Conservation (phyloP, 2,113 vertebrate genomes). For the Pituophis catenifer region DNA sequence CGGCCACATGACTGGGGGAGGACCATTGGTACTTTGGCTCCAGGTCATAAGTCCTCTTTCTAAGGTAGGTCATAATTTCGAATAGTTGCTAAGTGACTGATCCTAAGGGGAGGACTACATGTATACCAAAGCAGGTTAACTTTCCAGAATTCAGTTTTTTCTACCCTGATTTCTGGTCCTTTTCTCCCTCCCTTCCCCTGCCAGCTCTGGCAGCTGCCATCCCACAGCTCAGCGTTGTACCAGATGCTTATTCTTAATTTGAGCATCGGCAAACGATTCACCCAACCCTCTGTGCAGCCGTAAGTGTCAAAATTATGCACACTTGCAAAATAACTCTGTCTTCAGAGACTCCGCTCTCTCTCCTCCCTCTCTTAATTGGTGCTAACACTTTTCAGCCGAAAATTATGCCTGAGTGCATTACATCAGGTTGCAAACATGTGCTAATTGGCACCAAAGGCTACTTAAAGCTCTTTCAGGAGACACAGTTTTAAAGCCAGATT, state of each 20-base stretch:
- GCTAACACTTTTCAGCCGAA: background rate
- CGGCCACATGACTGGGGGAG: background rate
- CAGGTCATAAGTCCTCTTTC: background rate
- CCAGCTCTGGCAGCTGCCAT: no score
- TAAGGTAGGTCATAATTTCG: background rate
- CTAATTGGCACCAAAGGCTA: conserved; percentile 1
- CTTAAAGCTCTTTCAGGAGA: background rate
- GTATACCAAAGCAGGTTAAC: background rate
- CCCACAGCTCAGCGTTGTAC: background rate
- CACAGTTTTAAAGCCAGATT: background rate
- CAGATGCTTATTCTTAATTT: background rate
- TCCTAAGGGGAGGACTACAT: background rate
- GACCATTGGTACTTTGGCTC: background rate
- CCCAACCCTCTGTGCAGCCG: background rate
- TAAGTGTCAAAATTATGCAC: conserved; percentile 12
- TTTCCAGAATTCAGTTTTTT: background rate
- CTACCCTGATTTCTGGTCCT: background rate
- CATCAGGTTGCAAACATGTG: background rate
- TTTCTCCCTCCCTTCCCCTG: background rate
- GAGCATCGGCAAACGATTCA: background rate
- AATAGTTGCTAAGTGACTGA: background rate
- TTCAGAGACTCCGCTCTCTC: background rate
- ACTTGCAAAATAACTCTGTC: conserved; percentile 7
- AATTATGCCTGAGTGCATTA: background rate
- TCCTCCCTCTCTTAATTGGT: background rate